Conservation (phyloP, 2,888 invertebrate genomes). For the Drosophila lacicola region DNA sequence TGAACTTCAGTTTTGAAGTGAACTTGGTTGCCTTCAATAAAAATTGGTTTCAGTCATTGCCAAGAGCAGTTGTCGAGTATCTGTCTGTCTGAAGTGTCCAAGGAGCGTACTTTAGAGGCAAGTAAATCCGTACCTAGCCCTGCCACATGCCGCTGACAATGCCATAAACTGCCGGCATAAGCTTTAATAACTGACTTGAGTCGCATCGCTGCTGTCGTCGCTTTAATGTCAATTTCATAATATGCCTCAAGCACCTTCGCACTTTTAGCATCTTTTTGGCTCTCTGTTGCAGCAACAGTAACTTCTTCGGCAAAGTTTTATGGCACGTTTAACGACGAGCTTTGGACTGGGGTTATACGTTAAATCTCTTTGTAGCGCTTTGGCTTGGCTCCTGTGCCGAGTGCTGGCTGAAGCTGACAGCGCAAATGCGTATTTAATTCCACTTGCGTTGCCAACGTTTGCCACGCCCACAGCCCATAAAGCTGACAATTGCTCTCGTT, state of each 20-base stretch:
- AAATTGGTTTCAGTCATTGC: slow-evolving; percentile 17
- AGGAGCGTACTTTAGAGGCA: slow-evolving; percentile 18
- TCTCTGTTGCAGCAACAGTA: slow-evolving; percentile 24
- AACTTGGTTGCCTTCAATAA: slow-evolving; percentile 17
- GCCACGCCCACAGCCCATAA: slow-evolving; percentile 45
- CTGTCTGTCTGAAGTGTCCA: slow-evolving; percentile 9
- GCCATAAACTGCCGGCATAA: slow-evolving; percentile 49
- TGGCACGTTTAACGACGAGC: slow-evolving; percentile 51
- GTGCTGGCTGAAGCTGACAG: slow-evolving; percentile 59
- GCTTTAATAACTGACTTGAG: slow-evolving; percentile 66
- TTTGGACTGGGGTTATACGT: slow-evolving; percentile 14
- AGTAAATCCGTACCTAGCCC: slow-evolving; percentile 27
- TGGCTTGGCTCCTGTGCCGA: slow-evolving; percentile 27
- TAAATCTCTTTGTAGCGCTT: slow-evolving; percentile 44
- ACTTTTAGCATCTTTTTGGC: slow-evolving; percentile 61
- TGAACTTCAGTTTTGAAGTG: slow-evolving; percentile 3
- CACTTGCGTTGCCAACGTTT: slow-evolving; percentile 44
- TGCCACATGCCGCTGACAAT: slow-evolving; percentile 31
- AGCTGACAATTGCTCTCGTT: slow-evolving; percentile 12
- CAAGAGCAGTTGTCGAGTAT: slow-evolving; percentile 20
- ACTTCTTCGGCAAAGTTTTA: slow-evolving; percentile 57
- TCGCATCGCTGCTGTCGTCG: slow-evolving; percentile 41
- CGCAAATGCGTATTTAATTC: slow-evolving; percentile 77
- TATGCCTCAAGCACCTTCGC: slow-evolving; percentile 71
- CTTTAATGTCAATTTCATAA: slow-evolving; percentile 77